These are phyloP conservation scores for Andrena camellia DNA, from an alignment of 2,888 invertebrate species.

Conservation along the genomic window DNA sequence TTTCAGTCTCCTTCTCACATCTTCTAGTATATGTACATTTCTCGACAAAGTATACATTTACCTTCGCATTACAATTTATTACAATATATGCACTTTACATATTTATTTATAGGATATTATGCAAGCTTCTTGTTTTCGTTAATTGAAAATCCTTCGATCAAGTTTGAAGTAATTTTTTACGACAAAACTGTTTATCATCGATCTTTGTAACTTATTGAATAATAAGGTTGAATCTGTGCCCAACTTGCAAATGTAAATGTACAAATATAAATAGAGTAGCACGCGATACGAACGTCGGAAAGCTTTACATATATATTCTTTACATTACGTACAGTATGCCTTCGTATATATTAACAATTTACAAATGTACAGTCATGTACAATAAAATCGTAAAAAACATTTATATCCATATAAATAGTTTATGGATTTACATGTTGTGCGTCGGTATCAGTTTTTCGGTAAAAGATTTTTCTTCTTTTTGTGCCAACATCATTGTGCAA, in stretches of 20 bases:
- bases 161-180: background rate
- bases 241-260: slow-evolving; percentile 15
- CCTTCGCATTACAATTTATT: background rate
- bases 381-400: slow-evolving; percentile 31
- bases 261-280: slow-evolving; percentile 8
- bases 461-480: slow-evolving; percentile 3
- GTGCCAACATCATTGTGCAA: background rate
- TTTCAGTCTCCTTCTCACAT: slow-evolving; percentile 13
- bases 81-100: background rate
- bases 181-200: slow-evolving; percentile 14
- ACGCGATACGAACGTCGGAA: slow-evolving; percentile 17
- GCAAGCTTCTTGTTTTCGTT: background rate
- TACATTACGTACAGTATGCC: slow-evolving; percentile 9
- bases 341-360: slow-evolving; percentile 29
- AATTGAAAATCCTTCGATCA: background rate
- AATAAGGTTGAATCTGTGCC: background rate
- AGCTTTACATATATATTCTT: slow-evolving; percentile 15
- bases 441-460: background rate
- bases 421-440: slow-evolving; percentile 28
- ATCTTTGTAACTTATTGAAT: slow-evolving; percentile 20
- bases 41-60: background rate
- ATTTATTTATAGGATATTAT: slow-evolving; percentile 11
- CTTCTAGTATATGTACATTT: slow-evolving; percentile 8
- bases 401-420: slow-evolving; percentile 25
- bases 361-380: slow-evolving; percentile 18